Base-by-base conservation (phyloP, 2,888 invertebrate genomes). In the Epinotia nisella region DNA sequence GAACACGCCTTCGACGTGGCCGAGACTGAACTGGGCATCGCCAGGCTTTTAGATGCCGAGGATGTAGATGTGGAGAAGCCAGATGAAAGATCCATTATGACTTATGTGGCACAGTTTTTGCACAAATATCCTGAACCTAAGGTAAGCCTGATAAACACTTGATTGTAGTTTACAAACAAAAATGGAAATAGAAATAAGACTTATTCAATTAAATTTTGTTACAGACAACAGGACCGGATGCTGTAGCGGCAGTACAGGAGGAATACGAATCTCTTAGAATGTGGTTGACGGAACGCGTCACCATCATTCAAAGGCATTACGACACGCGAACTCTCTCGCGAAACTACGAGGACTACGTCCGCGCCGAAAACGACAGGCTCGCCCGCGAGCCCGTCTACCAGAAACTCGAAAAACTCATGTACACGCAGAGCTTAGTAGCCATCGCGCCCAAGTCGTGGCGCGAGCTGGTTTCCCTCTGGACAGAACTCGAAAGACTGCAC, bases 21-120 rank as follows among this genome's bases (percentile, higher is more conserved):
- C 24, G 98, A 99, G 92, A 95, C 94, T 70, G 97, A 98, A 85
- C 94, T 99, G 53, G 99, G 98, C 64, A 98, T 99, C 82, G 97
- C 98, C 24, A 95, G 97, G 81, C 94, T 99, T 13, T 92, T 99
- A 70, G 99, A 99, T 87, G 97, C 99, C 3, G 99, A 99, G 92
- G 98, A 98, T 90, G 98, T 98, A 66, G 98, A 99, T 88, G 98
- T 98, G 35, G 96, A 97, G 39, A 97, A 98, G 87, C 99, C 99
- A 4, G 99, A 99, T 89, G 99, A 99, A 89, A 97, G 98, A 91
- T 98, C 98, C 76, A 98, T 99, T 82, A 99, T 99, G 99, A 99
- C 99, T 41, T 99, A 99, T 89, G 98, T 99, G 76, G 98, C 99
- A 55, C 99, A 99, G 94, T 99, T 99, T 92, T 94, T 99, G 85